Evolutionary conservation across 2,888 invertebrate species (phyloP).

Genomic region (Pegoplata infirma): DNA sequence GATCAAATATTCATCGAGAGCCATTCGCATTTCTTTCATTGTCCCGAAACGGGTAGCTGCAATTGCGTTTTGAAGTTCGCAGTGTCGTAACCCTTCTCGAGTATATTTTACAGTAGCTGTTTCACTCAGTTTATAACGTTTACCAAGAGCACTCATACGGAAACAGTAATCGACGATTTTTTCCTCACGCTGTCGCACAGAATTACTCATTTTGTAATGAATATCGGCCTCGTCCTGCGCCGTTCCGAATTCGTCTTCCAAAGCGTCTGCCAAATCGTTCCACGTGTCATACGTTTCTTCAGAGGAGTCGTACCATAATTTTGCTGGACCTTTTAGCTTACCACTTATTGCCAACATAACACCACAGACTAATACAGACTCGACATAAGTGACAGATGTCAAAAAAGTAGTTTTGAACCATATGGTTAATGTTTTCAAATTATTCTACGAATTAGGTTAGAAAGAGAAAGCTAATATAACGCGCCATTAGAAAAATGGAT

Average conservation of each 20-base stretch:
- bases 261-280: conserved; percentile 10
- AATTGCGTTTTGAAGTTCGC: conserved; percentile 38
- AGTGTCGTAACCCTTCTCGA: conserved; percentile 35
- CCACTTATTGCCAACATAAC: too few species aligned
- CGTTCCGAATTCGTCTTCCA: conserved; percentile 35
- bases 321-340: conserved; percentile 37
- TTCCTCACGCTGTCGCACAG: conserved; percentile 15
- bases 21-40: conserved; percentile 46
- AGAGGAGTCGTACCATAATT: conserved; percentile 35
- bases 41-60: conserved; percentile 20
- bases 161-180: conserved; percentile 47
- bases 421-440: too few species aligned
- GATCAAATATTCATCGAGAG: conserved; percentile 33
- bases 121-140: conserved; percentile 41
- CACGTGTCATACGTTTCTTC: conserved; percentile 4
- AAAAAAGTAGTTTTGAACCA: too few species aligned
- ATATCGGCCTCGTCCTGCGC: conserved; percentile 39
- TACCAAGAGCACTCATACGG: conserved; percentile 40
- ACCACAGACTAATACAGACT: too few species aligned
- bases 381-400: too few species aligned
- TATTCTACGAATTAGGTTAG: too few species aligned
- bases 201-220: conserved; percentile 33
- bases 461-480: too few species aligned
- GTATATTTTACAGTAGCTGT: conserved; percentile 46
- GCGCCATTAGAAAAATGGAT: too few species aligned